Base-by-base conservation (phyloP, 64 coral and sea anemone species). In the Montipora capricornis region DNA sequence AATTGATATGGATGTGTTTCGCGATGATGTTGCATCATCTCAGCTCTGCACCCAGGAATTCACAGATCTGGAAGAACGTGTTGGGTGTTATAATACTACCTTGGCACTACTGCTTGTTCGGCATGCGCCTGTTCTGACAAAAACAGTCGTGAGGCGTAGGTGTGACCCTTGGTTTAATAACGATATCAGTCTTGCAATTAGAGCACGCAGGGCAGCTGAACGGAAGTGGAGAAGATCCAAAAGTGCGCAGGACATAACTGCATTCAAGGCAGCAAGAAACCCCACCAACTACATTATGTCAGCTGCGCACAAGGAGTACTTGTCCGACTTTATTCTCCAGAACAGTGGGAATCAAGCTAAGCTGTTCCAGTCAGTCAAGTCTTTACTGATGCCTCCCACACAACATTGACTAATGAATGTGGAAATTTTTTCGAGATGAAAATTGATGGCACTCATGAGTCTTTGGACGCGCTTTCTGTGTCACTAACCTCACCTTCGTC, bases 141-240 rank as follows among this genome's bases (percentile, higher is more conserved):
- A 66, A 55, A 89, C 53, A 70, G 48, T 66, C 51, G 11, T 66
- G 13, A 44, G 68, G 64, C 75, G 14, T 20, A 61, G 45, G 73
- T 70, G 45, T 71, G 67, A 83, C 55, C 80, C 90, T 13, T 92
- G 90, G 90, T 83, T 92, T 20, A 91, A 78, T 64, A 68, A 71
- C 20, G 68, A 78, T 17, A 3, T 91, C 44, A 78, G 37, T 10
- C 57, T 61, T 47, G 77, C 89, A 79, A 91, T 80, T n/a, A 55
- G 68, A 68, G 53, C 11, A 81, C 78, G 77, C 16, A 37, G 89
- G 44, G 71, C 78, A 11, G 24, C 9, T 55, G 89, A 90, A 68
- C 89, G 89, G 68, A 83, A 66, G 44, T 89, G 87, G 87, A 83
- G 64, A 29, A 82, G 19, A 16, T 75, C 90, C 12, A 20, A 50